Percentiles rank a stretch among this genome's conserved stretches.
Evolutionary conservation across 2,113 vertebrate species (phyloP).

Genomic region (Kryptolebias marmoratus): DNA sequence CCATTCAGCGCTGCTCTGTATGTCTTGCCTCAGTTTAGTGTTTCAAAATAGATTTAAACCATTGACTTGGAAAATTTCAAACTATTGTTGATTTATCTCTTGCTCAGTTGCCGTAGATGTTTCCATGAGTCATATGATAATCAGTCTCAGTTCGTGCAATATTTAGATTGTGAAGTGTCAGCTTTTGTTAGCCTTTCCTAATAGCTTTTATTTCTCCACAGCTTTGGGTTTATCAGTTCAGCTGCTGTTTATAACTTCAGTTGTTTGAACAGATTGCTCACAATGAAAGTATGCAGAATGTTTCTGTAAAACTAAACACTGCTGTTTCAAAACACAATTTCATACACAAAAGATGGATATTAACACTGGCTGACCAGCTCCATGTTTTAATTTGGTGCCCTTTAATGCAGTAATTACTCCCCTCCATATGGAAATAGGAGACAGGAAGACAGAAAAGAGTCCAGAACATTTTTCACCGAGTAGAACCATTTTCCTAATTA

Average conservation of each 20-base stretch:
- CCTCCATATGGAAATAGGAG: constrained; percentile 49
- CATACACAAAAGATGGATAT: constrained; percentile 45
- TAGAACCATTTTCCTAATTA: constrained; percentile 63
- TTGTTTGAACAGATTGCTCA: constrained; percentile 46
- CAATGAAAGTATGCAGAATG: constrained; percentile 43
- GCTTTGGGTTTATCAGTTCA: not conserved
- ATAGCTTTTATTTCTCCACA: constrained; percentile 21
- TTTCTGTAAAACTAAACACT: constrained; percentile 48
- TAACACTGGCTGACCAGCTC: constrained; percentile 63
- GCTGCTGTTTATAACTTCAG: not conserved
- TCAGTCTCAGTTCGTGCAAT: constrained; percentile 29
- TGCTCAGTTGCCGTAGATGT: constrained; percentile 46
- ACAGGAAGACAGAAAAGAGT: constrained; percentile 22
- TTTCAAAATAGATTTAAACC: constrained; percentile 47
- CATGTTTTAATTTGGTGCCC: constrained; percentile 83
- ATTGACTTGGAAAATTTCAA: constrained; percentile 40
- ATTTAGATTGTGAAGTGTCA: constrained; percentile 43
- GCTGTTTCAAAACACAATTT: constrained; percentile 21
- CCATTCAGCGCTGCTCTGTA: constrained; percentile 13
- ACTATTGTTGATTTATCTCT: constrained; percentile 52
- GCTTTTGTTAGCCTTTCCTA: constrained; percentile 39
- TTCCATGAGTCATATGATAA: constrained; percentile 45
- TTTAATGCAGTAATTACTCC: constrained; percentile 81
- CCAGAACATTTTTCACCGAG: constrained; percentile 45
- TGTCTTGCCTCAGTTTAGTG: constrained; percentile 27